Evolutionary conservation across 2,888 invertebrate species (phyloP).

Genomic region (Pterobdella sp.): DNA sequence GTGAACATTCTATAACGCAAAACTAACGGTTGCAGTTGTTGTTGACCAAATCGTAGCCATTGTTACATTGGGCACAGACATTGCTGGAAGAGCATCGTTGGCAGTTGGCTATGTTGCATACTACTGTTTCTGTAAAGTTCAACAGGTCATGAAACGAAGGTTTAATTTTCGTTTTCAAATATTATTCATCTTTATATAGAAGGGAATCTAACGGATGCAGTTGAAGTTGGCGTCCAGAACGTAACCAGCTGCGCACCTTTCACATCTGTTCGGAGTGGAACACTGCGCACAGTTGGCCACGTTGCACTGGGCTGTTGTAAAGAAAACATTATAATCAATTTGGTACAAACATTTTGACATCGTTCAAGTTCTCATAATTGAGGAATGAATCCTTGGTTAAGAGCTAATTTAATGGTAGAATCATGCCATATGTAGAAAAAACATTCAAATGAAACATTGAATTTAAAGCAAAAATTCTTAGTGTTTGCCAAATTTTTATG

Average conservation of each 20-base stretch:
- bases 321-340: no score
- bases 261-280: conserved; percentile 16
- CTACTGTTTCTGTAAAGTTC: neutral
- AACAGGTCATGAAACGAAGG: neutral
- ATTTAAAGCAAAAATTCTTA: no score
- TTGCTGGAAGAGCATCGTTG: neutral
- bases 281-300: conserved; percentile 21
- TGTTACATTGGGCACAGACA: conserved; percentile 4
- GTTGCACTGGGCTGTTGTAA: conserved; percentile 25
- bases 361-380: no score
- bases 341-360: no score
- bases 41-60: conserved; percentile 12
- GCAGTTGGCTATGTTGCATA: conserved; percentile 13
- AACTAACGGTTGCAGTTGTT: neutral
- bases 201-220: conserved; percentile 15
- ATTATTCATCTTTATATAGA: no score
- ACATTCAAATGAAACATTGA: no score
- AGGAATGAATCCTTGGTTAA: no score
- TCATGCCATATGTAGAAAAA: no score
- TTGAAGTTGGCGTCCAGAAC: conserved; percentile 7
- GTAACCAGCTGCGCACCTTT: conserved; percentile 10
- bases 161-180: neutral
- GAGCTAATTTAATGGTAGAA: no score
- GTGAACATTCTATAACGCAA: neutral
- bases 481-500: no score